Conservation (phyloP, 2,113 vertebrate species). For the Sebastes fasciatus region DNA sequence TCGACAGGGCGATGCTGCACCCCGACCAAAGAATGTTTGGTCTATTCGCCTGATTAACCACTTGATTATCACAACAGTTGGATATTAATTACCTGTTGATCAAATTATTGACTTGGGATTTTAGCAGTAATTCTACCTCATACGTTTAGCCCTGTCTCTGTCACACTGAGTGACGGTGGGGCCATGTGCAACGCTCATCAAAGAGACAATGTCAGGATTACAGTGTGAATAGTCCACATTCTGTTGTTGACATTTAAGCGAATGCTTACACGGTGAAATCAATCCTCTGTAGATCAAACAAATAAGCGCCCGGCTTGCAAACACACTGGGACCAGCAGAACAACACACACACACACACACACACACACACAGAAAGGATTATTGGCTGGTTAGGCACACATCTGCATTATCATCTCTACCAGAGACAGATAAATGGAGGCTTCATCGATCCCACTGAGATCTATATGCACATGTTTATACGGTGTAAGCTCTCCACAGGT, state of each 20-base stretch:
- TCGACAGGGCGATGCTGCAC: too few species aligned
- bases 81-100: neutral
- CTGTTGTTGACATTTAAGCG: constrained; percentile 49
- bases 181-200: constrained; percentile 16
- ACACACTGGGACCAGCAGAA: constrained; percentile 2
- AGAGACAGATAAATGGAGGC: neutral
- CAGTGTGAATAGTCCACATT: constrained; percentile 53
- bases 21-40: neutral
- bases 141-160: neutral
- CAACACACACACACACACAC: neutral
- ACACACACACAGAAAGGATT: neutral
- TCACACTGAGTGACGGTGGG: neutral
- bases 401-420: neutral
- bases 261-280: constrained; percentile 58
- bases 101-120: neutral
- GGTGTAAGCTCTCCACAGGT: constrained; percentile 16
- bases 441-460: constrained; percentile 24
- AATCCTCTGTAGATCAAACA: constrained; percentile 39
- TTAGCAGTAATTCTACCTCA: neutral
- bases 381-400: neutral
- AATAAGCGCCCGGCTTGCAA: neutral
- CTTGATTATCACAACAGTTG: neutral
- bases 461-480: neutral
- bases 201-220: constrained; percentile 67
- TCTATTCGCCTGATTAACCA: neutral